Evolutionary conservation across 2,888 invertebrate species (phyloP), one percentile per base, ranked within the genome.

Genomic region (Ormyrus nitidulus): DNA sequence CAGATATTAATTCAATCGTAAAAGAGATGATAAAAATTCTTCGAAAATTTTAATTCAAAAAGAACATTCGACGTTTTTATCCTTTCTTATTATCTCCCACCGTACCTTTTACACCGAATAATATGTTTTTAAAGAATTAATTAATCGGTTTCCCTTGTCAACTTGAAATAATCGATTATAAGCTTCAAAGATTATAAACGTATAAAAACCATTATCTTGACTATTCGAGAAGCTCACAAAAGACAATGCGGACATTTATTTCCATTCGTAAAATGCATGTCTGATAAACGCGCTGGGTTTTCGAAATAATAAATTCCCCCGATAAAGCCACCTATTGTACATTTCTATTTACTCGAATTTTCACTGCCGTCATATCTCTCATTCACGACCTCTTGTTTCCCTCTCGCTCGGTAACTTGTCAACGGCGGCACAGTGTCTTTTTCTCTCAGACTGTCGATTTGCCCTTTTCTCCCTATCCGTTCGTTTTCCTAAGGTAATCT

Each of bases 331-430:
- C 19, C 58, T 44, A 13, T 6, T 34, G 56, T 65, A 48, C 49
- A 13, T 66, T 56, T 75, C 59, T 75, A 75, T 68, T 59, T 68
- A 61, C 75, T 68, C 44, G 64, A 48, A 77, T 77, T 77, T 69
- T 62, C 59, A 46, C 68, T 59, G 5, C n/a, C 65, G 48, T 58
- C 59, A 59, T 76, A 51, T 69, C 69, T 62, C 76, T 62, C 54
- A n/a, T n/a, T 59, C 59, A 2, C 72, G 8, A 53, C 9, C 34
- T 34, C 49, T 65, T 11, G 9, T 48, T 65, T 65, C 13, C 48
- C 51, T 4, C 5, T 59, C 48, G 34, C 44, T 44, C 54, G 11
- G 8, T 19, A 34, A 48, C 56, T 74, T 74, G 65, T 74, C 56
- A 65, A 8, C 46, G 34, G 9, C 46, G 13, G n/a, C 44, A 53